phyloP scores from a whole-genome alignment of 2,888 invertebrate genomes.

The Nephrotoma appendiculata region DNA sequence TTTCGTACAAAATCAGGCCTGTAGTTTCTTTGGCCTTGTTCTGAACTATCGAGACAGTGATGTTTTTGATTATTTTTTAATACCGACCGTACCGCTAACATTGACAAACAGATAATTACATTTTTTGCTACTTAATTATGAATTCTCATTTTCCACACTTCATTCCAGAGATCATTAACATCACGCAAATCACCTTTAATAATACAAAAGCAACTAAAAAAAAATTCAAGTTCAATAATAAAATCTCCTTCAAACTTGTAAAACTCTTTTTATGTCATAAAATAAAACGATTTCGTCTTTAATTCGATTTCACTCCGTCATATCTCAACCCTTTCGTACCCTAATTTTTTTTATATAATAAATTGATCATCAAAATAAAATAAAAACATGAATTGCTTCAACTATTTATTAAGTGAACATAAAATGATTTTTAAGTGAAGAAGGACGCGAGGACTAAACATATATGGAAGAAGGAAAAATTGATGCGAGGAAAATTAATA shows the following conservation, averaged over 20 bases:
- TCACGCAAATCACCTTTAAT: background rate
- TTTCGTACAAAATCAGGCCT: too few relatives aligned
- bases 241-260: background rate
- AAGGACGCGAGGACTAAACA: background rate
- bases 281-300: background rate
- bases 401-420: conserved; percentile 4
- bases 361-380: background rate
- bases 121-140: too few relatives aligned
- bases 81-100: too few relatives aligned
- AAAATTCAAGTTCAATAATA: background rate
- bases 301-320: background rate
- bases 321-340: background rate
- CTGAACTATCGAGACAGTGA: too few relatives aligned
- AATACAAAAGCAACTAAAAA: background rate
- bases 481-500: background rate
- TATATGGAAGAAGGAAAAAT: background rate
- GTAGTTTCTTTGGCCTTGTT: too few relatives aligned
- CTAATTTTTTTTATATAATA: background rate
- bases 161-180: background rate
- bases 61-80: too few relatives aligned
- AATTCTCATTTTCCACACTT: too few relatives aligned
- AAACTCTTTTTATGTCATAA: background rate
- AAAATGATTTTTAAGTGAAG: background rate
- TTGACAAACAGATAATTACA: too few relatives aligned
- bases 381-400: conserved; percentile 1